Conservation (phyloP, 2,888 invertebrate genomes). For the Euspilapteryx auroguttella region DNA sequence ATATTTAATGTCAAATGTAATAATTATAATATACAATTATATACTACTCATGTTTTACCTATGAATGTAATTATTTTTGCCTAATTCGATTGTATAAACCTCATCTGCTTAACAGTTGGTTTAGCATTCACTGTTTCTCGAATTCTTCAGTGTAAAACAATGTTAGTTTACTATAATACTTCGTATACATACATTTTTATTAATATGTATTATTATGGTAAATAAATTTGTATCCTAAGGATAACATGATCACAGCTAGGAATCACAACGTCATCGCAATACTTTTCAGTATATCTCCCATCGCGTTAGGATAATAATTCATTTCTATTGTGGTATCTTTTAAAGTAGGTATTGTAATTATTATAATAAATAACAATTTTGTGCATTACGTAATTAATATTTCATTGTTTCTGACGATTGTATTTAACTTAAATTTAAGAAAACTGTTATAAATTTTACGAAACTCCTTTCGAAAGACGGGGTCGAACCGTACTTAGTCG, state of each 20-base stretch:
- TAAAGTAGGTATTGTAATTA: conserved; percentile 53
- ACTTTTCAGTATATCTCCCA: conserved; percentile 57
- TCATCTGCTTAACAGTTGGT: conserved; percentile 49
- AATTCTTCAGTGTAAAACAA: conserved; percentile 58
- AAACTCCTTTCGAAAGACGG: conserved; percentile 33
- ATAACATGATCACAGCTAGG: conserved; percentile 50
- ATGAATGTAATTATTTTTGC: conserved; percentile 59
- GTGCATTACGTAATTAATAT: conserved; percentile 59
- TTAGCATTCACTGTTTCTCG: conserved; percentile 45
- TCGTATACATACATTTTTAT: conserved; percentile 50
- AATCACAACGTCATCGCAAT: no score
- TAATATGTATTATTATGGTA: conserved; percentile 56
- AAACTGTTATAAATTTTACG: conserved; percentile 42
- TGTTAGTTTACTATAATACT: conserved; percentile 38
- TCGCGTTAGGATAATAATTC: conserved; percentile 56
- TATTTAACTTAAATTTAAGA: conserved; percentile 56
- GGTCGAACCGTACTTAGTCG: conserved; percentile 51
- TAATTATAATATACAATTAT: conserved; percentile 57
- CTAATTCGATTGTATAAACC: conserved; percentile 60
- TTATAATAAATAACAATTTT: conserved; percentile 57
- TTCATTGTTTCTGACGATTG: conserved; percentile 59
- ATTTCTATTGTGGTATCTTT: conserved; percentile 59
- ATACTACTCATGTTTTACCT: conserved; percentile 56
- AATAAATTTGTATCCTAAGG: conserved; percentile 57
- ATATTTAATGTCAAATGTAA: conserved; percentile 60